A percentile compares a stretch with the other conserved stretches of the same genome.
Evolutionary conservation across 92 coral and sea anemone species (phyloP).

Genomic region (Heliopora coerulea): DNA sequence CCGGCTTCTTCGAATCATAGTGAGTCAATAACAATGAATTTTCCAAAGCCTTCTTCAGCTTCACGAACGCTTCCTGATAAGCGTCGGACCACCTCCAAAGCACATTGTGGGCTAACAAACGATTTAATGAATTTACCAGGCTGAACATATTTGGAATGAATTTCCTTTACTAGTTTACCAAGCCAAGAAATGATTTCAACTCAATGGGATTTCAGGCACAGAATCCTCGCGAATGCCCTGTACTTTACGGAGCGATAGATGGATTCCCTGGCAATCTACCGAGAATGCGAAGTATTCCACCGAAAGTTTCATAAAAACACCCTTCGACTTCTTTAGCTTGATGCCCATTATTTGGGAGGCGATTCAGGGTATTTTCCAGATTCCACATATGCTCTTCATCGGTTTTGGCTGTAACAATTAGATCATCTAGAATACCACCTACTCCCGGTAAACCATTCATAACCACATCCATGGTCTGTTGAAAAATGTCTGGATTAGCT

Average conservation of each 20-base stretch:
- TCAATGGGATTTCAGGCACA: conserved; percentile 39
- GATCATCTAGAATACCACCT: conserved; percentile 51
- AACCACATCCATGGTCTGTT: conserved; percentile 50
- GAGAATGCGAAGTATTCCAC: conserved; percentile 43
- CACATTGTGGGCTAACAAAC: conserved; percentile 38
- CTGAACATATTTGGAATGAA: conserved; percentile 48
- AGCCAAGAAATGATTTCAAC: conserved; percentile 27
- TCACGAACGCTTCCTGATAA: conserved; percentile 47
- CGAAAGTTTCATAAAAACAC: conserved; percentile 42
- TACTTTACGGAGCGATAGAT: conserved; percentile 43
- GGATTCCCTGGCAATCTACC: conserved; percentile 40
- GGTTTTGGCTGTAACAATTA: conserved; percentile 35
- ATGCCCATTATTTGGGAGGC: conserved; percentile 27
- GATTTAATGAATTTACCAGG: conserved; percentile 37
- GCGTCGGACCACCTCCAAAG: conserved; percentile 43
- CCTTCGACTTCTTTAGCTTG: conserved; percentile 44
- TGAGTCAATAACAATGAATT: conserved; percentile 36
- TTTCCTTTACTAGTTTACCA: conserved; percentile 40
- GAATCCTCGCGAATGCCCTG: conserved; percentile 41
- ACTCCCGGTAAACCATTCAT: conserved; percentile 49
- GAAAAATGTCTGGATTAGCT: conserved; percentile 50
- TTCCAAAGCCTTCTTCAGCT: conserved; percentile 25
- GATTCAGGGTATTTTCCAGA: conserved; percentile 39
- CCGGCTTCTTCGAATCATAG: conserved; percentile 50
- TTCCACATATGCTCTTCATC: conserved; percentile 44